These are phyloP conservation scores for Vanessa atalanta DNA, from an alignment of 1,140 invertebrate genomes.

Conservation along the genomic window DNA sequence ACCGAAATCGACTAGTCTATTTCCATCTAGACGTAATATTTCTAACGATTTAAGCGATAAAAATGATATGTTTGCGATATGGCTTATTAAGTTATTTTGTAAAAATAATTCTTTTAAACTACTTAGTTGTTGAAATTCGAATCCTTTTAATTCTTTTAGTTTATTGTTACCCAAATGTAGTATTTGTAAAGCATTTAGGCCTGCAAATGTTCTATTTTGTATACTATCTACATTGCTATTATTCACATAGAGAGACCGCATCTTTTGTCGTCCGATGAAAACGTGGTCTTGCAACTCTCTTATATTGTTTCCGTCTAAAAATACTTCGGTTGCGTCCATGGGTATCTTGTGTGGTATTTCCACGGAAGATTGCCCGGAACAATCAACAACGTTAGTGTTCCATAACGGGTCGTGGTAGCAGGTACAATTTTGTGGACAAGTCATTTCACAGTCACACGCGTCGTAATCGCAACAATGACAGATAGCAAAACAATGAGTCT, in stretches of 20 bases:
- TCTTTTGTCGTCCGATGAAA: conserved; percentile 95
- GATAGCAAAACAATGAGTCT: conserved; percentile 94
- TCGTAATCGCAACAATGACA: conserved; percentile 97
- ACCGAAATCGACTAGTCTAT: conserved; percentile 89
- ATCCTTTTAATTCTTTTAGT: conserved; percentile 89
- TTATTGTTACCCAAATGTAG: conserved; percentile 93
- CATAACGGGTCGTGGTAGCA: conserved; percentile 96
- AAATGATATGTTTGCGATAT: conserved; percentile 91
- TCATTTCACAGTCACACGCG: conserved; percentile 97
- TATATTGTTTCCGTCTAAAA: conserved; percentile 94
- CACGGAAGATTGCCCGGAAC: conserved; percentile 87
- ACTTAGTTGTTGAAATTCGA: conserved; percentile 92
- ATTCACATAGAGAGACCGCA: conserved; percentile 92
- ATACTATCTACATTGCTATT: conserved; percentile 91
- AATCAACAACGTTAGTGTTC: conserved; percentile 96
- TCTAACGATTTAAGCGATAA: conserved; percentile 88
- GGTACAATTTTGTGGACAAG: conserved; percentile 93
- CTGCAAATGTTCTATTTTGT: conserved; percentile 95
- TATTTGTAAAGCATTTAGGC: conserved; percentile 89
- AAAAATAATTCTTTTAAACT: conserved; percentile 92
- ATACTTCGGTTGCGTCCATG: conserved; percentile 96
- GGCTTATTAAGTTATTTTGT: conserved; percentile 90
- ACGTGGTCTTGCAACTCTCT: conserved; percentile 92
- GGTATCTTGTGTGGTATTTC: conserved; percentile 92
- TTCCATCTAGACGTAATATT: conserved; percentile 91